phyloP scores from a whole-genome alignment of 2,888 invertebrate genomes.

The Tachystola acroxantha region DNA sequence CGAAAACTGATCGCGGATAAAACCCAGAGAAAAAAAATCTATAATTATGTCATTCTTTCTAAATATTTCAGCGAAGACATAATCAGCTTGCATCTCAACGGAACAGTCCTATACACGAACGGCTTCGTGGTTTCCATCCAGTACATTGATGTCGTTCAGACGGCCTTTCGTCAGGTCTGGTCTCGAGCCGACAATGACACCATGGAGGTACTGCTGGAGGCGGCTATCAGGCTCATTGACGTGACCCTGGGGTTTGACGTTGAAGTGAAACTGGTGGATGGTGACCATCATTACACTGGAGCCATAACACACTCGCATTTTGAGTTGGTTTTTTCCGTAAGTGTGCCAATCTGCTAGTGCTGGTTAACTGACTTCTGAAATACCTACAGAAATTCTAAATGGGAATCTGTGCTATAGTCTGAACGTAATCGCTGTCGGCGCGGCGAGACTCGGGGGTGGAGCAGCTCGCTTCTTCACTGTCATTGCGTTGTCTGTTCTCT shows the following conservation, averaged over 20 bases:
- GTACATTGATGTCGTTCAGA: slow-evolving; percentile 31
- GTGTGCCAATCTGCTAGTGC: too few species aligned
- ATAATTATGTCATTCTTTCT: too few species aligned
- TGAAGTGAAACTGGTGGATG: slow-evolving; percentile 23
- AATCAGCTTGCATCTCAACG: slow-evolving; percentile 24
- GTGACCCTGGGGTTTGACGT: slow-evolving; percentile 49
- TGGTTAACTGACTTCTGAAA: too few species aligned
- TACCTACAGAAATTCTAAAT: too few species aligned
- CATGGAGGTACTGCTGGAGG: slow-evolving; percentile 24
- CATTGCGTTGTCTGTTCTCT: too few species aligned
- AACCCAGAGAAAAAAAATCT: too few species aligned
- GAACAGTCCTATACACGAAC: slow-evolving; percentile 35
- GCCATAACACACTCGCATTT: slow-evolving; percentile 30
- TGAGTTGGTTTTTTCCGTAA: slow-evolving; percentile 38
- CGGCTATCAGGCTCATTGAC: slow-evolving; percentile 35
- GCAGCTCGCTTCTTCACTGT: too few species aligned
- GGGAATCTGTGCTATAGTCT: too few species aligned
- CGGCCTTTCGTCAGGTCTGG: slow-evolving; percentile 45
- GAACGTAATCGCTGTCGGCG: too few species aligned
- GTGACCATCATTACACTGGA: slow-evolving; percentile 29
- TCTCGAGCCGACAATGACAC: slow-evolving; percentile 13
- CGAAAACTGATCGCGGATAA: too few species aligned
- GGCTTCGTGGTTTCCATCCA: slow-evolving; percentile 49
- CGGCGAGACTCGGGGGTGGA: too few species aligned
- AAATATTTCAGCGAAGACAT: slow-evolving; percentile 34